A percentile compares a stretch with the other conserved stretches of the same genome.
Conservation (phyloP, 2,888 invertebrate species). For the Tenthredo mesomela region DNA sequence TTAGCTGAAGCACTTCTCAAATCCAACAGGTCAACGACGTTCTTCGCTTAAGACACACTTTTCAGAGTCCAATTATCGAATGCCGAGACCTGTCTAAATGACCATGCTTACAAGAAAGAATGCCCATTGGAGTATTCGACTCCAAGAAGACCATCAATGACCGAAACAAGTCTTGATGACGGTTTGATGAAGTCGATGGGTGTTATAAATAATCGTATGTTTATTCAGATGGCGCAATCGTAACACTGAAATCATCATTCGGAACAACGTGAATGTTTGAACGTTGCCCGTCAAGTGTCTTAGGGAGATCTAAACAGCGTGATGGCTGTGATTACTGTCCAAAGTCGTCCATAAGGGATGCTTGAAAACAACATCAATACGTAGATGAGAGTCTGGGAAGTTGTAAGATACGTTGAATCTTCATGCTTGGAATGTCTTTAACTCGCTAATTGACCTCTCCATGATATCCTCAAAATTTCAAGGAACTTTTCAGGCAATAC, state of each 20-base stretch:
- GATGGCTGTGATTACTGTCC: neutral
- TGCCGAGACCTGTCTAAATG: neutral
- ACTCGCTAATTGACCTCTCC: neutral
- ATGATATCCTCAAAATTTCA: neutral
- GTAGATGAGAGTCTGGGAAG: neutral
- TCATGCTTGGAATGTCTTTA: neutral
- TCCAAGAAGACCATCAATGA: neutral
- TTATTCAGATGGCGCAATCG: neutral
- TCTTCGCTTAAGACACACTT: neutral
- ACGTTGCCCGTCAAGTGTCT: neutral
- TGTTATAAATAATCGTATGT: neutral
- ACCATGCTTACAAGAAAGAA: neutral
- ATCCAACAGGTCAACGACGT: neutral
- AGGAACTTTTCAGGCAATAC: neutral
- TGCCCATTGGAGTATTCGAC: neutral
- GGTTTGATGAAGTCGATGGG: neutral
- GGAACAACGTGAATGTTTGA: neutral
- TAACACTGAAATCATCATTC: neutral
- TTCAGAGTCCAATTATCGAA: neutral
- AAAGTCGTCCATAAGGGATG: neutral
- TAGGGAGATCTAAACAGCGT: neutral
- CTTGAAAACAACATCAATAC: slow-evolving; percentile 1
- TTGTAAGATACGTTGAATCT: neutral
- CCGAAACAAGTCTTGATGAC: neutral
- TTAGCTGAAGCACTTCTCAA: neutral